These are phyloP conservation scores for Ruditapes philippinarum DNA, from an alignment of 1,140 invertebrate species.

Conservation along the genomic window DNA sequence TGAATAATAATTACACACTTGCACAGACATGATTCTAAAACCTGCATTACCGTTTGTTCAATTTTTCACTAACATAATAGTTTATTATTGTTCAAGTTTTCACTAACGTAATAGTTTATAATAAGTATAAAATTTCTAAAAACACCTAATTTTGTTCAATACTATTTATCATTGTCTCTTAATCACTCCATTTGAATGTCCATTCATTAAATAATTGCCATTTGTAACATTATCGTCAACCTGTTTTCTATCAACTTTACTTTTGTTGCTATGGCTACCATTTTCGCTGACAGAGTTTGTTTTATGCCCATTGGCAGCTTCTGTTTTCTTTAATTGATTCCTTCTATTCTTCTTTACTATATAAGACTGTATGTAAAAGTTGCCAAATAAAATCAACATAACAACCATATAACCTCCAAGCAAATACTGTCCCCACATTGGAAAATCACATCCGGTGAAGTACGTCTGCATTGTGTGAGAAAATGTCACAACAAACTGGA, in stretches of 20 bases:
- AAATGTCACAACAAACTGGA: constrained; percentile 83
- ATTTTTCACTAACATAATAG: no score
- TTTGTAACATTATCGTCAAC: not conserved
- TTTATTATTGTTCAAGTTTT: no score
- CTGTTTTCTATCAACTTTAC: not conserved
- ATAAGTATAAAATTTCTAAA: not conserved
- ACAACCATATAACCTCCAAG: constrained; percentile 85
- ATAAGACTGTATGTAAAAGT: constrained; percentile 88
- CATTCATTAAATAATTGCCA: constrained; percentile 28
- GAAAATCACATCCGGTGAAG: constrained; percentile 86
- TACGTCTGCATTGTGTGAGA: constrained; percentile 79
- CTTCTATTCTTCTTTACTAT: constrained; percentile 68
- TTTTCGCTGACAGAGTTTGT: not conserved
- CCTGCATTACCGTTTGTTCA: not conserved
- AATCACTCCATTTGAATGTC: constrained; percentile 57
- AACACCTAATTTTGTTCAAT: constrained; percentile 31
- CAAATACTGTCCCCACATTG: constrained; percentile 84
- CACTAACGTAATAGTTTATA: no score
- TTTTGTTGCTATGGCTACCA: not conserved
- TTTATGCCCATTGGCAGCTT: not conserved
- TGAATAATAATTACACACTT: no score
- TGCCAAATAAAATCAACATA: constrained; percentile 86
- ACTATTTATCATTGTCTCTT: constrained; percentile 13
- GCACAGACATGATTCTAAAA: not conserved
- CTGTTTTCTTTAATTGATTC: constrained; percentile 19